These are phyloP conservation scores for Trinorchestia longiramus DNA, from an alignment of 1,140 invertebrate genomes.

Conservation along the genomic window DNA sequence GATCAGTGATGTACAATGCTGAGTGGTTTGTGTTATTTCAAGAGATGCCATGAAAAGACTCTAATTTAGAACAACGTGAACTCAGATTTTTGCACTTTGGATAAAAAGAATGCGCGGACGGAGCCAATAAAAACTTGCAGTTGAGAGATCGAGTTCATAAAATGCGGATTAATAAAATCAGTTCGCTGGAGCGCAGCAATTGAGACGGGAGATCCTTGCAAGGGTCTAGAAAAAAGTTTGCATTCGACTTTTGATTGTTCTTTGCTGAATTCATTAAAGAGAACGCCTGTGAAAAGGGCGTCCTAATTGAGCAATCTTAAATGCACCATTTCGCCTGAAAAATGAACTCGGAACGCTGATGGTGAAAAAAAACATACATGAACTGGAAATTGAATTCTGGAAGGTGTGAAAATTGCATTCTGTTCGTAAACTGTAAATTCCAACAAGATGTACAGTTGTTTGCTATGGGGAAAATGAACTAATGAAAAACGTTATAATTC, in stretches of 20 bases:
- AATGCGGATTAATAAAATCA: conserved; percentile 53
- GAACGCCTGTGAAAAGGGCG: conserved; percentile 21
- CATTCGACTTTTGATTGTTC: conserved; percentile 54
- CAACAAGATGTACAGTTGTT: too few relatives aligned
- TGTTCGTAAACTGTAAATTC: neutral
- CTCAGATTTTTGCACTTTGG: neutral
- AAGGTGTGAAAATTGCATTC: neutral
- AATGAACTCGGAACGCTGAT: neutral
- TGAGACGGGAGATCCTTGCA: conserved; percentile 44
- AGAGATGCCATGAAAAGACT: neutral
- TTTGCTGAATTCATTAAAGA: conserved; percentile 48
- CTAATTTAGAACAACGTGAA: conserved; percentile 10
- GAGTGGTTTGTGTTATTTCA: neutral
- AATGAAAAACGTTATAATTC: too few relatives aligned
- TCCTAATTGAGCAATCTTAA: conserved; percentile 43
- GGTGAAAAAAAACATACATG: neutral
- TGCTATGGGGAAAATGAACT: too few relatives aligned
- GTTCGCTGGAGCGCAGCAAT: conserved; percentile 52
- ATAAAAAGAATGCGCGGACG: conserved; percentile 14
- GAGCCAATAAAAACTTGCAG: conserved; percentile 48
- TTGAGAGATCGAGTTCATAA: conserved; percentile 50
- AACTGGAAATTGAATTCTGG: neutral
- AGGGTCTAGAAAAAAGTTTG: conserved; percentile 44
- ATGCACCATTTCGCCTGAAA: neutral
- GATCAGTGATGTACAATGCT: neutral